Base-by-base conservation (phyloP, 2,113 vertebrate species). In the Indri indri region DNA sequence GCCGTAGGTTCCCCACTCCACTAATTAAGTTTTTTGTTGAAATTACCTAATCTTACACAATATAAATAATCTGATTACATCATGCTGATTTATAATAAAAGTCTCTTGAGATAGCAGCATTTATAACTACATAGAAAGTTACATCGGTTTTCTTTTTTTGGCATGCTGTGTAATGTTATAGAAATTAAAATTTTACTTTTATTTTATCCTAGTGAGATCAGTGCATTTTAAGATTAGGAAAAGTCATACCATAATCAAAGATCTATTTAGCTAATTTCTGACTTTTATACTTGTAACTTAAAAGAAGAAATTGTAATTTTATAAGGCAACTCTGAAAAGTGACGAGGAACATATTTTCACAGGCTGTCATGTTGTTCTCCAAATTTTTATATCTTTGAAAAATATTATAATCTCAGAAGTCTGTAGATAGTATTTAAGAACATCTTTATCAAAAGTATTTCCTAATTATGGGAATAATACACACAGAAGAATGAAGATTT, bases 181-280 rank as follows among this genome's bases (percentile, higher is more conserved):
- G 42, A 94, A 95, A 92, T 88, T 97, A 96, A 95, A 94, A 92
- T 27, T 95, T 82, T 65, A 71, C n/a, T 92, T 95, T 70, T 96
- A 89, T 95, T 97, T 91, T 94, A 90, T 71, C n/a, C 32, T 25
- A 88, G 25, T 85, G 42, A 90, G 6, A 96, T 88, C 52, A 92
- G 23, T 61, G 8, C 37, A 76, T 95, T 76, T 92, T 77, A 73
- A 95, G 34, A 86, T 85, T 40, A 96, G 23, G 25, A 71, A 57
- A 88, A 90, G 8, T 86, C 37, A 90, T 25, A 95, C 10, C 0
- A 47, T 42, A 92, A 3, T 65, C 5, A 90, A 74, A 90, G 59
- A 50, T 79, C 88, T 89, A 82, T 66, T 87, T 92, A 66, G n/a
- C 4, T 42, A 84, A 95, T 81, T 70, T n/a, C 23, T 76, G 63